Evolutionary conservation across 2,113 vertebrate species (phyloP), one percentile per base, ranked within the genome.

Genomic region (Melospiza georgiana): DNA sequence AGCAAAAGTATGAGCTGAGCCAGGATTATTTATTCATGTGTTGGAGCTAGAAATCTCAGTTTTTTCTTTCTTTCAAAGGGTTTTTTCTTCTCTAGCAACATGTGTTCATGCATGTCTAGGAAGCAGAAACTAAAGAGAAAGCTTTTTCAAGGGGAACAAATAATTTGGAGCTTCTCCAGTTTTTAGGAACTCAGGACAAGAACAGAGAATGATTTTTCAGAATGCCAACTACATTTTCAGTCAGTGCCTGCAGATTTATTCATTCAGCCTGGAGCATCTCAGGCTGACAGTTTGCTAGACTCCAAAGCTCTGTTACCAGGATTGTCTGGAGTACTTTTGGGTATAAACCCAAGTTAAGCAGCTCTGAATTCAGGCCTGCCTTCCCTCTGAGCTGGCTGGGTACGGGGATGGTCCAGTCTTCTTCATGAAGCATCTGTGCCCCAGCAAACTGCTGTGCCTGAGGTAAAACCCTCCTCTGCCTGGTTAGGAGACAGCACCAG

Each of bases 1-100:
- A 94, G 71, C 33, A 46, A 41, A 91, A 87, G 41, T 63, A 39
- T 84, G 63, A 91, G n/a, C 68, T 51, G 61, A 88, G 37, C 33
- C 22, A 81, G n/a, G 72, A 86, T 90, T 90, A 95, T 86, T 95
- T 96, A 90, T 95, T 94, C 31, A 58, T 83, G 55, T 86, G 52
- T 63, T 15, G 1, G 35, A 90, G 37, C 33, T 83, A 39, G 84
- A 86, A 89, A 83, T 74, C 46, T 80, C 49, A 1, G 1, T 8
- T 25, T 43, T 57, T 85, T 25, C 67, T 83, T 85, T 22, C 63
- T 83, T 58, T 90, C 37, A 21, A 59, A 91, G 48, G 39, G 7
- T 72, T 94, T 43, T 92, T 90, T 86, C 25, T 82, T 30, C 19
- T 76, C 33, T 39, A 31, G 46, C 57, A 88, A 71, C 27, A 46